Conservation (phyloP, 2,888 invertebrate genomes). For the Melanchra persicariae region DNA sequence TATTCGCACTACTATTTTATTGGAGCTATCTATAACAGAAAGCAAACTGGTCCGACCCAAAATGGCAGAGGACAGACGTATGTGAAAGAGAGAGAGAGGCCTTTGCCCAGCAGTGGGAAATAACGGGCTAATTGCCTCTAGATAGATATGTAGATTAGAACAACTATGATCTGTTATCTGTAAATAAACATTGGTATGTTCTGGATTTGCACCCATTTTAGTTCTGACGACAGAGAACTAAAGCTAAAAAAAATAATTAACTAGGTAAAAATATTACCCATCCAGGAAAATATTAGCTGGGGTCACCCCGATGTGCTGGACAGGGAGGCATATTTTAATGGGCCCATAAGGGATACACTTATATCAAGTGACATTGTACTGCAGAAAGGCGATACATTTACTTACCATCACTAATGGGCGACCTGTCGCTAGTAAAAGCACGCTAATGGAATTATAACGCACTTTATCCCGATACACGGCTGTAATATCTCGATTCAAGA, state of each 20-base stretch:
- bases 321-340: not conserved
- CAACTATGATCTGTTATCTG: no score
- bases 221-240: no score
- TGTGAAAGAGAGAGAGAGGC: no score
- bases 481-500: conserved; percentile 43
- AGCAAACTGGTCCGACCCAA: no score
- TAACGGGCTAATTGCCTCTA: no score
- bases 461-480: conserved; percentile 46
- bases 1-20: not conserved
- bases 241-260: no score
- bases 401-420: conserved; percentile 43
- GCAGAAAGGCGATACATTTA: conserved; percentile 42
- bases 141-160: no score
- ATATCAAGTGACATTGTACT: conserved; percentile 32
- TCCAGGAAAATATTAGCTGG: not conserved
- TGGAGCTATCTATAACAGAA: not conserved
- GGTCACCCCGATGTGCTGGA: not conserved
- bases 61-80: no score
- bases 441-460: conserved; percentile 60
- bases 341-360: conserved; percentile 4
- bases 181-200: no score
- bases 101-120: no score
- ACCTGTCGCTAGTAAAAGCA: conserved; percentile 42
- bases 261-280: not conserved
- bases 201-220: no score